A percentile compares a stretch with the other conserved stretches of the same genome.
phyloP scores from a whole-genome alignment of 2,888 invertebrate genomes.

The Arge pagana region DNA sequence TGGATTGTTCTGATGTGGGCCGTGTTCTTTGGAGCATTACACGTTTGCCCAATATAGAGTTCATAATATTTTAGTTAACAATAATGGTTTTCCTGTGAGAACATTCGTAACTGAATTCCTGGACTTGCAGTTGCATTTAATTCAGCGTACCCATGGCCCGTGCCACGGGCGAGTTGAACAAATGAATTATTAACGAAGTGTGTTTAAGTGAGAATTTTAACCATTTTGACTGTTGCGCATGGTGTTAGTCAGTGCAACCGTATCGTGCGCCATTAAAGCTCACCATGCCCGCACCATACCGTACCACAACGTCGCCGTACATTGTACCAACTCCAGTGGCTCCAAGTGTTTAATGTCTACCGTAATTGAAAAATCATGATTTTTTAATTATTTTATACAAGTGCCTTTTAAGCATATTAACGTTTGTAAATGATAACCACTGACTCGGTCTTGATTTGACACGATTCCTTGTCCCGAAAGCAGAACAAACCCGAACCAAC shows the following conservation, averaged over 20 bases:
- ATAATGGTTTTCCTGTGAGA: slow-evolving; percentile 49
- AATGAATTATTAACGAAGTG: slow-evolving; percentile 53
- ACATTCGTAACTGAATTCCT: slow-evolving; percentile 43
- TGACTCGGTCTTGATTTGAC: slow-evolving; percentile 8
- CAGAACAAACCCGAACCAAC: too few relatives aligned
- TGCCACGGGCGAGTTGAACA: slow-evolving; percentile 37
- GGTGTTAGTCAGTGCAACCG: slow-evolving; percentile 45
- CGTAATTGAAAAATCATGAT: slow-evolving; percentile 29
- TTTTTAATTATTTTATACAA: slow-evolving; percentile 52
- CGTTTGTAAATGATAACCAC: slow-evolving; percentile 5
- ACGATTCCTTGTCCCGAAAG: neutral
- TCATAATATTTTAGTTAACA: slow-evolving; percentile 16
- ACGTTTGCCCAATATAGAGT: slow-evolving; percentile 61
- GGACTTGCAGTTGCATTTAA: slow-evolving; percentile 59
- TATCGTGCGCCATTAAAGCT: slow-evolving; percentile 19
- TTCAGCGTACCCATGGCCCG: slow-evolving; percentile 29
- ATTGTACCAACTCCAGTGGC: slow-evolving; percentile 18
- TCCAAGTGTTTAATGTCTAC: slow-evolving; percentile 24
- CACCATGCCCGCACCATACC: slow-evolving; percentile 12
- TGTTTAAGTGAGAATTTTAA: slow-evolving; percentile 55
- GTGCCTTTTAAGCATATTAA: slow-evolving; percentile 50
- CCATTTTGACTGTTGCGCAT: slow-evolving; percentile 52
- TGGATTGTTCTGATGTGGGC: slow-evolving; percentile 97
- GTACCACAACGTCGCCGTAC: slow-evolving; percentile 14
- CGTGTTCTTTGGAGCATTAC: slow-evolving; percentile 86